Evolutionary conservation across 2,797 vertebrate genomes (phyloP), one percentile per base, ranked within the genome.

Genomic region (Onychomys arenicola): DNA sequence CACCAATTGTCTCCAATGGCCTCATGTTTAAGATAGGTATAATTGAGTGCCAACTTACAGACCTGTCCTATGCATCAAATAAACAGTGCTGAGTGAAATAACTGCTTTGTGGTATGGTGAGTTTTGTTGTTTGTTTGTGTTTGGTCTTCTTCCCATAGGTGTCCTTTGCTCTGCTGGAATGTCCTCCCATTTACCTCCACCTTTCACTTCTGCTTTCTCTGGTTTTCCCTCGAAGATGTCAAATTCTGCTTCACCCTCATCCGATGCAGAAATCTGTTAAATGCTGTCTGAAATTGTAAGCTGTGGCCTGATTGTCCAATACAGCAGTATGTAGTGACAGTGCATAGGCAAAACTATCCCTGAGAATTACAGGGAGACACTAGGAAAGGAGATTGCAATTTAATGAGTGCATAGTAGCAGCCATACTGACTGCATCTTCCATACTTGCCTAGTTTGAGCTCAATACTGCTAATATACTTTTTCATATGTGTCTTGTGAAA

Each of bases 221-320:
- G 91, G 69, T 91, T 96, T 97, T 98, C 97, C 97, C 89, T 97
- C 96, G 90, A 98, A 96, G 96, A 97, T 98, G 96, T 98, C 97
- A 97, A 89, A 90, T 97, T 94, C 77, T 94, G 76, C 97, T 98
- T 96, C 93, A 97, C 96, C 98, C 95, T 80, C 91, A 97, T 97
- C 95, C 97, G 97, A 97, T 97, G 97, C 7, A 34, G 96, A 98
- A 98, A 94, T 96, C 94, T 96, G 86, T 97, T 97, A 98, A 98
- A 97, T 97, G 97, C 96, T 98, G 97, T 95, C 96, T 96, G 95
- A 97, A 98, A 97, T 97, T 85, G 91, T 97, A 97, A 97, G 95
- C 49, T 52, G 88, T 96, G 81, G 19, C 84, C 96, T 89, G 90
- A 89, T 96, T 96, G 92, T 94, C 80, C 84, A 69, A 65, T 92